Conservation (phyloP, 1,140 invertebrate species). For the Caenorhabditis tropicalis region DNA sequence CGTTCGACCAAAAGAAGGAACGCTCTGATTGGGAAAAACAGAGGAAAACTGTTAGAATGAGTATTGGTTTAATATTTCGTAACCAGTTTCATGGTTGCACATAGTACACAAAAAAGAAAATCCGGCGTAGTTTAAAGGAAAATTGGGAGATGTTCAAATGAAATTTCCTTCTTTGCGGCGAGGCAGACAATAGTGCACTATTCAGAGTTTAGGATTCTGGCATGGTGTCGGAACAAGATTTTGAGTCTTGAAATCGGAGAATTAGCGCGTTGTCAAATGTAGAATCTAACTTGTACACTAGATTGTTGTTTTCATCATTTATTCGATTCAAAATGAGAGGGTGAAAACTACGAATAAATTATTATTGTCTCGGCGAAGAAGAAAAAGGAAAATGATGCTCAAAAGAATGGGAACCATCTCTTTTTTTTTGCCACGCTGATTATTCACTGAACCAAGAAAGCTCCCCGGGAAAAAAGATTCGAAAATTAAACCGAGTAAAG, state of each 20-base stretch:
- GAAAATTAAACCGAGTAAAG: not conserved
- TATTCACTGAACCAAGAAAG: not conserved
- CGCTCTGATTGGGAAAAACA: no score
- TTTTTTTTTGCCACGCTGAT: not conserved
- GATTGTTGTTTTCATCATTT: not conserved
- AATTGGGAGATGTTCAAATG: conserved; percentile 37
- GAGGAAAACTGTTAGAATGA: not conserved
- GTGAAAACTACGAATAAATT: conserved; percentile 8
- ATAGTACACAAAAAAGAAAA: not conserved
- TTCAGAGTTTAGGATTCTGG: not conserved
- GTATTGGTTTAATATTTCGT: not conserved
- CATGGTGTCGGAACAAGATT: not conserved
- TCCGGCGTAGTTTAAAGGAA: not conserved
- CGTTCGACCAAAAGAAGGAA: not conserved
- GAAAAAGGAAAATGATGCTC: not conserved
- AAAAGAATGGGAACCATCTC: not conserved
- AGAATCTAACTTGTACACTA: not conserved
- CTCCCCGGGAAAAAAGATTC: not conserved
- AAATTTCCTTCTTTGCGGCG: not conserved
- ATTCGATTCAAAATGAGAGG: not conserved
- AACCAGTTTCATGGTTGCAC: not conserved
- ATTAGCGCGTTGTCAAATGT: not conserved
- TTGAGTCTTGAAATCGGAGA: not conserved
- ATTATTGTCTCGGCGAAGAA: not conserved
- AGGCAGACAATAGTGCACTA: not conserved